Percentiles rank a stretch among this genome's conserved stretches.
Conservation (phyloP, 2,888 invertebrate genomes). For the Ichneumoninae sp. region DNA sequence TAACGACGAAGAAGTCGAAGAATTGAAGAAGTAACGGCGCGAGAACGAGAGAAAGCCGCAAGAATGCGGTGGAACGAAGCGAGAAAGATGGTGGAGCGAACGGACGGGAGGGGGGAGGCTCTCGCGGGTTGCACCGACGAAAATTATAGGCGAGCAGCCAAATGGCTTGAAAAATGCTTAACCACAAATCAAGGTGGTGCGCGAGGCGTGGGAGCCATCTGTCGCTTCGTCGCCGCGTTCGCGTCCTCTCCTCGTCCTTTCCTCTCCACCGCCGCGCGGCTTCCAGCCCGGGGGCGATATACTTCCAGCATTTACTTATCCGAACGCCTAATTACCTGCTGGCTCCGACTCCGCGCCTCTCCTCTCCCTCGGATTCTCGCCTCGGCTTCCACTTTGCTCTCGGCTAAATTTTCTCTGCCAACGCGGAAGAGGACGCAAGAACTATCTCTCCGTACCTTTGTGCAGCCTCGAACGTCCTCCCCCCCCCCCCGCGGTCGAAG, state of each 20-base stretch:
- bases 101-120: not conserved
- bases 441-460: not conserved
- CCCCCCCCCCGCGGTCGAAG: not conserved
- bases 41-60: slow-evolving; percentile 43
- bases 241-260: slow-evolving; percentile 56
- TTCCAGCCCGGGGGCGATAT: slow-evolving; percentile 70
- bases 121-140: slow-evolving; percentile 64
- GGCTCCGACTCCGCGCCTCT: slow-evolving; percentile 5
- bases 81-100: slow-evolving; percentile 5
- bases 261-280: slow-evolving; percentile 41
- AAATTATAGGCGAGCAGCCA: slow-evolving; percentile 79
- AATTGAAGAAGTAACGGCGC: slow-evolving; percentile 47
- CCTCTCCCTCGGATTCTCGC: slow-evolving; percentile 9
- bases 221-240: slow-evolving; percentile 68
- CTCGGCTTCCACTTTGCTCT: not conserved
- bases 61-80: slow-evolving; percentile 25
- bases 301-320: slow-evolving; percentile 72
- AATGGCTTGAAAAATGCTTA: slow-evolving; percentile 83
- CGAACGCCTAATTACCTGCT: slow-evolving; percentile 73
- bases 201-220: slow-evolving; percentile 76
- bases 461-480: not conserved
- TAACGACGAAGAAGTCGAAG: slow-evolving; percentile 60
- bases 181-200: slow-evolving; percentile 83
- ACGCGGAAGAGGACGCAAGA: slow-evolving; percentile 20
- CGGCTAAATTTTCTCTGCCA: slow-evolving; percentile 9